These are phyloP conservation scores for Lacanobia oleracea DNA, from an alignment of 2,888 invertebrate species.

Conservation along the genomic window DNA sequence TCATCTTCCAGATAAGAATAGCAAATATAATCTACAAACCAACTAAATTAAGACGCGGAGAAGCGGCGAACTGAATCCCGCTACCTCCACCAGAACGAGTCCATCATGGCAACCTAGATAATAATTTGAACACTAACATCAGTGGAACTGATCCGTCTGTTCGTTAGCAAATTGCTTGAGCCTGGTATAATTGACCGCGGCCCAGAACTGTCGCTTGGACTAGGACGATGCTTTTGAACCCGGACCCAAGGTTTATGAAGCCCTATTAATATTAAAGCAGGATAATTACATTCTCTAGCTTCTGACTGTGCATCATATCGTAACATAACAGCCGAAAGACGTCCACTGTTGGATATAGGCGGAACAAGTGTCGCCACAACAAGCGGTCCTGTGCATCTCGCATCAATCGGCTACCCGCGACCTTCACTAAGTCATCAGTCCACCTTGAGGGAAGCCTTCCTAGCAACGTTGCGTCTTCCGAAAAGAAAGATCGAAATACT, in stretches of 20 bases:
- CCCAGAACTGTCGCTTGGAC: constrained; percentile 17
- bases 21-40: background rate
- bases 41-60: background rate
- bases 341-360: too few species aligned
- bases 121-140: constrained; percentile 29
- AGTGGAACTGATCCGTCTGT: constrained; percentile 14
- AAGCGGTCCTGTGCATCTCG: too few species aligned
- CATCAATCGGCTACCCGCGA: too few species aligned
- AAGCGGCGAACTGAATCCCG: background rate
- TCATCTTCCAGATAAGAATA: too few species aligned
- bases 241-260: constrained; percentile 18
- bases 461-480: too few species aligned
- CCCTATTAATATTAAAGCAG: background rate
- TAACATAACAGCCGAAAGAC: too few species aligned
- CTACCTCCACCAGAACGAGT: background rate
- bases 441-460: too few species aligned
- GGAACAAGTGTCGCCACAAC: too few species aligned
- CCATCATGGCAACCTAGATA: background rate
- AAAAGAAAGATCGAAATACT: too few species aligned
- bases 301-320: background rate
- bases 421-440: too few species aligned
- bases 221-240: constrained; percentile 27
- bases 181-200: constrained; percentile 30
- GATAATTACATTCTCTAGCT: background rate
- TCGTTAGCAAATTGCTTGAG: constrained; percentile 56